Evolutionary conservation across 2,888 invertebrate species (phyloP), one percentile per base, ranked within the genome.

Genomic region (Ophion obscuratus): DNA sequence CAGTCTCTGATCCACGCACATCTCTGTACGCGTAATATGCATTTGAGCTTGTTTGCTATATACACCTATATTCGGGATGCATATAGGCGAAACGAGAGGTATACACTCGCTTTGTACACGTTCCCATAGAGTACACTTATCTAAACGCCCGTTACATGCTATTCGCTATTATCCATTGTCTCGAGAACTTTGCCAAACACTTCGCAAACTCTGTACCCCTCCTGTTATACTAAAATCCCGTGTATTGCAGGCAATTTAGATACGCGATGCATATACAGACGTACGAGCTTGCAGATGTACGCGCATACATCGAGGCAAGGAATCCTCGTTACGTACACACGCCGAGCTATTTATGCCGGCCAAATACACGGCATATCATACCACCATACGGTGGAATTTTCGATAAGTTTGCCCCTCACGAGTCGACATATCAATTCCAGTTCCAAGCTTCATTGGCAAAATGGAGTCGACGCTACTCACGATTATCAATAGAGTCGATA

Each of bases 151-250:
- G 80, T 81, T 86, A 84, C 84, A 84, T 66, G 74, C 81, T 84
- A 86, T 86, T 79, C 81, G 78, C 84, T 84, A 81, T 86, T 86
- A 86, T 78, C 86, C 86, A 86, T 86, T 86, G 86, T 86, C 81
- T 81, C 84, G 67, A 70, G 81, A 86, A 86, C 78, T 86, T 84
- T 27, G 75, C 70, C 70, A 81, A 81, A 81, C 83, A 78, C 75
- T 64, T 64, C 75, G 59, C 75, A 64, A 81, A 83, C 86, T 86
- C 66, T 71, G 62, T 47, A 59, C 11, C 73, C 75, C 44, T 62
- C 31, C 64, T 62, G 67, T 86, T 81, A 78, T 81, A 85, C 85
- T 59, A 81, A 77, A 75, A 78, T 61, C 68, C 57, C 59, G 36
- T 66, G 83, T 74, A 78, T 64, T 61, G 74, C 53, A 64, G 61